phyloP scores from a whole-genome alignment of 2,797 vertebrate species.

The Yasuhikotakia modesta region DNA sequence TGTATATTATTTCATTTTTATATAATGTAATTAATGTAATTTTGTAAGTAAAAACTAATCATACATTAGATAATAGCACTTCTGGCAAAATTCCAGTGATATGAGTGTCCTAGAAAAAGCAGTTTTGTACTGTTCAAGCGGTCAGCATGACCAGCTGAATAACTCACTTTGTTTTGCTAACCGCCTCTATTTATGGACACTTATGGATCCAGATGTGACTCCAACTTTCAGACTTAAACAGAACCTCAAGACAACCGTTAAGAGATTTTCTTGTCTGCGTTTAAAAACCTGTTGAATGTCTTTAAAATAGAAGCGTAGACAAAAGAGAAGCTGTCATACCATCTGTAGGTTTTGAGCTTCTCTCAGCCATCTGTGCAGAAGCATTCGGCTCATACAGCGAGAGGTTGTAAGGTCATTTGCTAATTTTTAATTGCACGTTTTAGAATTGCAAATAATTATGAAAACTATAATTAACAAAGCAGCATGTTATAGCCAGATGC shows the following conservation, averaged over 20 bases:
- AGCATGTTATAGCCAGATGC: conserved; percentile 45
- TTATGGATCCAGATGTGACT: too few relatives aligned
- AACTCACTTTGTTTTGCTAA: too few relatives aligned
- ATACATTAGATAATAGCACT: too few relatives aligned
- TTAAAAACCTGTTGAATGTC: background rate
- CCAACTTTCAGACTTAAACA: too few relatives aligned
- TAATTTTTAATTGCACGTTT: conserved; percentile 10
- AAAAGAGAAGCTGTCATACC: background rate
- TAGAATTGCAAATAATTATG: conserved; percentile 25
- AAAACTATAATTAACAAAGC: conserved; percentile 45
- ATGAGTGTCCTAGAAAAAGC: too few relatives aligned
- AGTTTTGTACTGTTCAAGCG: too few relatives aligned
- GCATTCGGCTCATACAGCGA: background rate
- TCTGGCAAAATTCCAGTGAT: too few relatives aligned
- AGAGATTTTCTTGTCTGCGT: background rate
- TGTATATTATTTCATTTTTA: too few relatives aligned
- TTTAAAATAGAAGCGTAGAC: background rate
- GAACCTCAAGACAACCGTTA: background rate
- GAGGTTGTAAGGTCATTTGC: conserved; percentile 21
- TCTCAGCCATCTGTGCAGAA: conserved; percentile 10
- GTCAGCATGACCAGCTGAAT: too few relatives aligned
- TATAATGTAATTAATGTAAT: too few relatives aligned
- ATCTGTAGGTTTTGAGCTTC: conserved; percentile 2
- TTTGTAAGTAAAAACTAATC: too few relatives aligned
- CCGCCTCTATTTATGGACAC: background rate